Conservation (phyloP, 2,797 vertebrate species). For the Podargus strigoides region DNA sequence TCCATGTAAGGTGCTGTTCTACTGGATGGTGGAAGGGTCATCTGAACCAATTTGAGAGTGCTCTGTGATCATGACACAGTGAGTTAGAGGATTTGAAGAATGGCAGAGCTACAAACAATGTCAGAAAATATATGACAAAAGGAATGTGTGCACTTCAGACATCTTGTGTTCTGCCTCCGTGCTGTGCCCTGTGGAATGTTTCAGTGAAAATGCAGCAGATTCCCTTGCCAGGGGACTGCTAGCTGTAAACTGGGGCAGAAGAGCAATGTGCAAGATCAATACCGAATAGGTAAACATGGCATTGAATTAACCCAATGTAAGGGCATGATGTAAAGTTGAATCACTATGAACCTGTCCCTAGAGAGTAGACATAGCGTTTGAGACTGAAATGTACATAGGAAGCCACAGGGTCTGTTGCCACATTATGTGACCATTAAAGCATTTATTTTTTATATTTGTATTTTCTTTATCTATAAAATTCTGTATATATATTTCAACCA, state of each 20-base stretch:
- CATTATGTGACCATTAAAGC: background rate
- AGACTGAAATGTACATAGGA: background rate
- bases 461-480: background rate
- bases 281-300: background rate
- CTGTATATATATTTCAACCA: background rate
- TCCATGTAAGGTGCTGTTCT: background rate
- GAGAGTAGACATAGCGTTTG: background rate
- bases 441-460: background rate
- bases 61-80: background rate
- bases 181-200: background rate
- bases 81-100: background rate
- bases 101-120: background rate
- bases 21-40: background rate
- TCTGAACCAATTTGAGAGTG: background rate
- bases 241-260: background rate
- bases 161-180: background rate
- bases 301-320: background rate
- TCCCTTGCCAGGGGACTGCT: background rate
- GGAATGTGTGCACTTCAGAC: rapidly evolving
- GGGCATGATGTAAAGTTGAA: background rate
- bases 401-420: background rate
- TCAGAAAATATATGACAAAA: background rate
- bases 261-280: background rate
- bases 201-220: background rate
- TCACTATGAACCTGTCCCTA: background rate